These are phyloP conservation scores for Monoplex corrugatus DNA, from an alignment of 2,888 invertebrate species.

Conservation along the genomic window DNA sequence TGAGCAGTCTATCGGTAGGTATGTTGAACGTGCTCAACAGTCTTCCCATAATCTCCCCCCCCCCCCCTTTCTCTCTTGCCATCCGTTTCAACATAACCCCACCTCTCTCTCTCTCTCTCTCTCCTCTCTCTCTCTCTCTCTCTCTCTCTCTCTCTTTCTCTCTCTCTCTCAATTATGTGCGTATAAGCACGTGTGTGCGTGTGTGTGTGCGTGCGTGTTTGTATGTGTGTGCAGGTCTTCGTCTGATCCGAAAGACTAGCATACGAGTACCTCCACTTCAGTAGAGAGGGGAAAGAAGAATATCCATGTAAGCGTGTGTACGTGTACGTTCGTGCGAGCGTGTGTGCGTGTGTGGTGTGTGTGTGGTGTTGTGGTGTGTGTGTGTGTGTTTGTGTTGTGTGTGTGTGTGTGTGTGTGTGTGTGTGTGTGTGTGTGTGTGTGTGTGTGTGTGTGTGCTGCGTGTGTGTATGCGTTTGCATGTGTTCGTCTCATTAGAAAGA, in stretches of 20 bases:
- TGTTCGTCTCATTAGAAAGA: too few relatives aligned
- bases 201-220: background rate
- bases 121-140: background rate
- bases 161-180: background rate
- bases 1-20: too few relatives aligned
- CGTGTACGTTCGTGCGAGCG: too few relatives aligned
- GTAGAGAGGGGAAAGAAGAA: too few relatives aligned
- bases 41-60: background rate
- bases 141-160: background rate
- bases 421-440: slow-evolving; percentile 7
- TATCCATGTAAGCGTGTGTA: too few relatives aligned
- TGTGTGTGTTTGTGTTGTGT: background rate
- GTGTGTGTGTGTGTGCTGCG: background rate
- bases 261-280: too few relatives aligned
- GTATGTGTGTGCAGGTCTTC: too few relatives aligned
- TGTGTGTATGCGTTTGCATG: background rate
- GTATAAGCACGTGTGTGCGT: background rate
- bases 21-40: too few relatives aligned
- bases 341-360: too few relatives aligned
- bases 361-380: background rate
- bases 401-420: background rate
- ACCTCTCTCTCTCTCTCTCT: background rate
- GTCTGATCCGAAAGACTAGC: too few relatives aligned
- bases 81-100: too few relatives aligned
- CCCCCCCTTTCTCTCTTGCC: background rate